A percentile compares a stretch with the other conserved stretches of the same genome.
Evolutionary conservation across 1,140 invertebrate species (phyloP).

Genomic region (Pentalonia nigronervosa): DNA sequence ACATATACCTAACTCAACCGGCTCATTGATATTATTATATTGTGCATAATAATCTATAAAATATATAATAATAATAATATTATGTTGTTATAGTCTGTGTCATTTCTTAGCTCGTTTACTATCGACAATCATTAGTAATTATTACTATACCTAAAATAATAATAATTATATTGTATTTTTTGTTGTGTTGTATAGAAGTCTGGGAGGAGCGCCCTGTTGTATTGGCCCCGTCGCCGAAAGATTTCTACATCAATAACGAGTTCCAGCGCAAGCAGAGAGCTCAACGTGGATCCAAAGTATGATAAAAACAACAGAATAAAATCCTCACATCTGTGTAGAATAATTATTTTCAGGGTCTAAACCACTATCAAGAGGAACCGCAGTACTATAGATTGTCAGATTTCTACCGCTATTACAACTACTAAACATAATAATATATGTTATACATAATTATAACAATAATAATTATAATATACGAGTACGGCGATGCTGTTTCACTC

Average conservation of each 20-base stretch:
- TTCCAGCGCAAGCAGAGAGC: slow-evolving; percentile 47
- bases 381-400: slow-evolving; percentile 50
- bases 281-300: slow-evolving; percentile 45
- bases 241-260: slow-evolving; percentile 22
- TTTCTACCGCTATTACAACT: slow-evolving; percentile 49
- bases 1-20: not conserved
- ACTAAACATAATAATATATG: not conserved
- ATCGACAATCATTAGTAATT: not conserved
- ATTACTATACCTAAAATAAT: too few relatives aligned
- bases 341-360: slow-evolving; percentile 53
- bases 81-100: not conserved
- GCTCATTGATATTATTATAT: not conserved
- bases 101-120: not conserved
- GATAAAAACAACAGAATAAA: not conserved
- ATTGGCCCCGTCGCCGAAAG: slow-evolving; percentile 19
- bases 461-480: slow-evolving; percentile 32
- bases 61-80: not conserved
- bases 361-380: slow-evolving; percentile 44
- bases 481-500: slow-evolving; percentile 32
- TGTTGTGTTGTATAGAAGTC: not conserved
- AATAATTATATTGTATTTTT: not conserved
- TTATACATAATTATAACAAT: not conserved
- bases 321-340: slow-evolving; percentile 30
- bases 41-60: not conserved
- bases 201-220: slow-evolving; percentile 42